Base-by-base conservation (phyloP, 2,113 vertebrate species). In the Ancistrus triradiatus region DNA sequence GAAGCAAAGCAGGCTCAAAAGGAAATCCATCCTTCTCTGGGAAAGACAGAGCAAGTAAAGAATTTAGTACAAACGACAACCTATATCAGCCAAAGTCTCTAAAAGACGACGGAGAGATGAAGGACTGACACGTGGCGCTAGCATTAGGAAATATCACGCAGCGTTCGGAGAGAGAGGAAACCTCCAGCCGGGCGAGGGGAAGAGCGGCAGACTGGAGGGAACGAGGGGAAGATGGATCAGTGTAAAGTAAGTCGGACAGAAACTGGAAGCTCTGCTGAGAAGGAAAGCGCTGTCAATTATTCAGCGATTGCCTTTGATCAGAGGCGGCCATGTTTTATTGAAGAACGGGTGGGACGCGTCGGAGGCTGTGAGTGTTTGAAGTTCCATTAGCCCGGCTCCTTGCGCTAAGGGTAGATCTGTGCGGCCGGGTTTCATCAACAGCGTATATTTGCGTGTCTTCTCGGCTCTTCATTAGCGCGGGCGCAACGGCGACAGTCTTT, bases 401-500 rank as follows among this genome's bases (percentile, higher is more conserved):
- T 37, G 35, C 14, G 35, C 35, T 13, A 10, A 37, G 9, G 35
- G 35, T 37, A 8, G 35, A 37, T 7, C 35, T 10, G 35, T 37
- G 35, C 2, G 7, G 1, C 35, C 35, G 9, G 28, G 28, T 33
- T 33, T 33, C 28, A 33, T 33, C 28, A 33, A 33, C 28, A 33
- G 28, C 28, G 4, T 33, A 4, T 9, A 8, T 33, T 4, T 33
- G 28, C 9, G 28, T 33, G 28, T 4, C 4, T 33, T 37, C 9
- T 37, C 14, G 35, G 35, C 35, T 37, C 2, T 37, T 37, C 35
- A 37, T 37, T 37, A 37, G 35, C n/a, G n/a, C n/a, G n/a, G n/a
- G n/a, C n/a, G n/a, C 49, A 33, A 28, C 48, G n/a, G 14, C 24
- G 47, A 19, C 14, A 49, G 33, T 48, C 69, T 72, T 66, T 72